phyloP scores from a whole-genome alignment of 2,797 vertebrate species.

The Smutsia gigantea region DNA sequence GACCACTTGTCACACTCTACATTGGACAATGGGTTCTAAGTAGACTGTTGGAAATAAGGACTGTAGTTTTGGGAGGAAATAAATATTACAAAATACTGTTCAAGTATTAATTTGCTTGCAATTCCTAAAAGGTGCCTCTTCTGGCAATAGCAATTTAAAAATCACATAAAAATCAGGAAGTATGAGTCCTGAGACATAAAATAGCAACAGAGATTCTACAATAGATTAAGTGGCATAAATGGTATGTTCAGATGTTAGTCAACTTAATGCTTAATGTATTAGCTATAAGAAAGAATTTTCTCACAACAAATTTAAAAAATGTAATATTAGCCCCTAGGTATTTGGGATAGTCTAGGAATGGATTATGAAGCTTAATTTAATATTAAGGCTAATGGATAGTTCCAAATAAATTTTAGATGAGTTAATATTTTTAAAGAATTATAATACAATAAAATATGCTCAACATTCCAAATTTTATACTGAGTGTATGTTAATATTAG shows the following conservation, averaged over 20 bases:
- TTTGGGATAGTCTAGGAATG: not conserved
- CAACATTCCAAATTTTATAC: constrained; percentile 52
- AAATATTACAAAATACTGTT: not conserved
- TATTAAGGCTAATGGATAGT: constrained; percentile 53
- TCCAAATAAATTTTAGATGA: constrained; percentile 68
- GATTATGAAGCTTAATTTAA: constrained; percentile 54
- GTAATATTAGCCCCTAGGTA: constrained; percentile 25
- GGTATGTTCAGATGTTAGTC: constrained; percentile 36
- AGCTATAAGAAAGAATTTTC: constrained; percentile 8
- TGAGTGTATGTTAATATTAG: constrained; percentile 39
- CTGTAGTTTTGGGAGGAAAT: not conserved
- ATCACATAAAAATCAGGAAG: constrained; percentile 24
- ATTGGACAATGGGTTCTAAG: not conserved
- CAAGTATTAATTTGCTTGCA: not conserved
- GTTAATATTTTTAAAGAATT: constrained; percentile 65
- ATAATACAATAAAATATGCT: constrained; percentile 8
- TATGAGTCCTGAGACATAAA: not conserved
- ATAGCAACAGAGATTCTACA: not conserved
- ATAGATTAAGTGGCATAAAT: constrained; percentile 20
- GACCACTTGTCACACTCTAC: not conserved
- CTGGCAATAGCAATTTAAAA: constrained; percentile 40
- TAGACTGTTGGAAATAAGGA: not conserved
- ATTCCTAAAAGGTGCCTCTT: not conserved
- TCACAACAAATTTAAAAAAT: constrained; percentile 17
- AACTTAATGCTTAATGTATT: constrained; percentile 1